Evolutionary conservation across 1,140 invertebrate genomes (phyloP), one percentile per base, ranked within the genome.

Genomic region (Myzus persicae): DNA sequence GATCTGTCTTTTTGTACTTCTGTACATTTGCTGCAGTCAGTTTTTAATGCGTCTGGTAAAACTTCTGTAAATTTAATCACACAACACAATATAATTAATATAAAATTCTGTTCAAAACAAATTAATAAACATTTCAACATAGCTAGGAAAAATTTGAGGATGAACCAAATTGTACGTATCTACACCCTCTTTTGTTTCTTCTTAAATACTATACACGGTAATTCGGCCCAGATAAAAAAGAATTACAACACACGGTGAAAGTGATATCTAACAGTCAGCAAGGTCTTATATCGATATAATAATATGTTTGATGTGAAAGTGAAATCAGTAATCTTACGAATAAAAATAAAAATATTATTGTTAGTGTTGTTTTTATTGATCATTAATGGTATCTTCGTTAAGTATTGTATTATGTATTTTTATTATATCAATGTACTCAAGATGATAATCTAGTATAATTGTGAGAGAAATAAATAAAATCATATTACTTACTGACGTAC

Each of bases 1-100:
- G 96, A 94, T 26, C 96, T 95, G 0, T 95, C 94, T 84, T 95
- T 95, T 94, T 97, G 97, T 40, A 95, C 95, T 6, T 96, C 95
- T 42, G 95, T 96, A 93, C 97, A 97, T 94, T 97, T 97, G 20
- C 93, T 94, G 94, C 97, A 97, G 8, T 96, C 96, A 1, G 96
- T 97, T 93, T 96, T 95, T 18, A 97, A 93, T 3, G 96, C 97
- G 59, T 97, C 97, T 14, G 96, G 95, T 2, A 97, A 94, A 4
- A 96, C 88, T n/a, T 95, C 96, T 96, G 94, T 38, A 94, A 94
- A 51, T 51, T 51, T 22, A 51, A 94, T 51, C 5, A n/a, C 14
- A 76, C 31, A 76, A n/a, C 0, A 76, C n/a, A 31, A 59, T 48
- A 51, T 24, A n/a, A 76, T n/a, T 76, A 76, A n/a, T n/a, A n/a